Evolutionary conservation across 64 coral and sea anemone genomes (phyloP), one percentile per base, ranked within the genome.

Genomic region (Dendronephthya gigantea): DNA sequence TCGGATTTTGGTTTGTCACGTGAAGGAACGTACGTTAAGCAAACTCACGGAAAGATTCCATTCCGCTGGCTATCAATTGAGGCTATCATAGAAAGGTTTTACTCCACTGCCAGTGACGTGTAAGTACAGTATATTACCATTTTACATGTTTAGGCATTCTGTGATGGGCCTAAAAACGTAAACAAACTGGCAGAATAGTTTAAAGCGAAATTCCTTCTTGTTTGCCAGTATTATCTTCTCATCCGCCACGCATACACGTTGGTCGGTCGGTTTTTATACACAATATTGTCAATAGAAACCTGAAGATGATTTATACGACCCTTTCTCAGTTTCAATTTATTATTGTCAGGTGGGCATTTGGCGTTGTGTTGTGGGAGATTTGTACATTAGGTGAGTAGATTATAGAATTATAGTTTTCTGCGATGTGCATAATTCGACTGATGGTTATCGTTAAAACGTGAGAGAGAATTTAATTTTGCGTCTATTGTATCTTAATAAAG

Each of bases 341-440:
- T 62, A 62, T 62, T 62, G 19, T 15, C 55, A 98, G 95, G 65
- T 98, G 95, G 95, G 95, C 95, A 22, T 98, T 93, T 88, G 95
- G 95, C 2, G 93, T 98, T 31, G 95, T 98, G 8, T 55, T 98
- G 0, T 98, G 95, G 95, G 95, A 98, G 55, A 98, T 98, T 49
- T 98, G 95, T 62, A 98, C 95, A 40, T 84, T 98, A 49, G 95
- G 95, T 93, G 37, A 35, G 19, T 28, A 79, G 37, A 79, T 28
- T 79, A 22, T n/a, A 2, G 22, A 7, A 66, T n/a, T 66, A 15
- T 66, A 17, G 14, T 66, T 30, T 66, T 45, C 11, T n/a, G n/a
- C n/a, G n/a, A n/a, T n/a, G n/a, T n/a, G n/a, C n/a, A n/a, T n/a
- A n/a, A n/a, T n/a, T n/a, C n/a, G n/a, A n/a, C n/a, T n/a, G 41